A percentile compares a stretch with the other conserved stretches of the same genome.
phyloP scores from a whole-genome alignment of 1,140 invertebrate genomes.

The Lasioglossum baleicum region DNA sequence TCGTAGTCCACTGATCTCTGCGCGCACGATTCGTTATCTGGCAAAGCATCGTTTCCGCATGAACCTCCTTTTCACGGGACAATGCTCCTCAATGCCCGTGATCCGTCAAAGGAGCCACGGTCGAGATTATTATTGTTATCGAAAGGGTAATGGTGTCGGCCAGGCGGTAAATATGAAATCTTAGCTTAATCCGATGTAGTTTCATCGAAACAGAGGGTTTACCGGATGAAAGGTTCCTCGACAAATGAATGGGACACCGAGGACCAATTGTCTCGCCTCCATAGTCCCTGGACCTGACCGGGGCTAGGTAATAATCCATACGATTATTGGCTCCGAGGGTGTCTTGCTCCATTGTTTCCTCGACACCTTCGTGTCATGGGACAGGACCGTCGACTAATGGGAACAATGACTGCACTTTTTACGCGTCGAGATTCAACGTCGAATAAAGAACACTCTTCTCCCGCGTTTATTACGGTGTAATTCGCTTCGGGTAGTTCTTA shows the following conservation, averaged over 20 bases:
- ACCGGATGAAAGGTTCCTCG: background rate
- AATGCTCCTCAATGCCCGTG: too few relatives aligned
- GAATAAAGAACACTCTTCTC: background rate
- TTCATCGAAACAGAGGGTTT: background rate
- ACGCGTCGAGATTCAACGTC: background rate
- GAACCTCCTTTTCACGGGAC: too few relatives aligned
- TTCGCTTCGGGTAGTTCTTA: too few relatives aligned
- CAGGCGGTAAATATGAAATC: background rate
- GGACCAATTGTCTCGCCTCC: background rate
- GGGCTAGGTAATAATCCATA: slow-evolving; percentile 11
- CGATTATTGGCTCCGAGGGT: slow-evolving; percentile 17
- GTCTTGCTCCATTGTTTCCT: slow-evolving; percentile 2
- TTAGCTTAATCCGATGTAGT: background rate
- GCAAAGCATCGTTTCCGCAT: too few relatives aligned
- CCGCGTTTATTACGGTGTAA: background rate
- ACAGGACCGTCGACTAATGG: background rate
- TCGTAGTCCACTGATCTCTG: too few relatives aligned
- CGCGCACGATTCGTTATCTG: too few relatives aligned
- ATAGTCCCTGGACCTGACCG: background rate
- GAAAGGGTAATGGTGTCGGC: too few relatives aligned
- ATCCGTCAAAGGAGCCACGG: too few relatives aligned
- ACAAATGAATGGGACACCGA: slow-evolving; percentile 14
- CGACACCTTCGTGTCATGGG: background rate
- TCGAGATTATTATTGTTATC: too few relatives aligned
- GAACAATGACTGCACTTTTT: background rate